phyloP scores from a whole-genome alignment of 2,888 invertebrate genomes.

The Eudasyphora cyanicolor region DNA sequence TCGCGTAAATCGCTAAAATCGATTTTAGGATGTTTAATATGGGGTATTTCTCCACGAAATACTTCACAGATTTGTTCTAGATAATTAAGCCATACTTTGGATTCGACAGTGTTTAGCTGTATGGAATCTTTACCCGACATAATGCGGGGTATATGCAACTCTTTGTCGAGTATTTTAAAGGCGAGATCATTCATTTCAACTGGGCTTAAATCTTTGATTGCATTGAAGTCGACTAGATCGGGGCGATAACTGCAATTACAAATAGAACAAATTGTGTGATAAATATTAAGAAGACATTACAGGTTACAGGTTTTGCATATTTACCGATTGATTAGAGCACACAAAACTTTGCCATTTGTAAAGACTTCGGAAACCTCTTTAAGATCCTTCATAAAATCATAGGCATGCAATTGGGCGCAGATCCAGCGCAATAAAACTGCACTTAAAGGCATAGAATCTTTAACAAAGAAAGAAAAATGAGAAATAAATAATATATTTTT shows the following conservation, averaged over 20 bases:
- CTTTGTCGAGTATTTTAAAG: constrained; percentile 92
- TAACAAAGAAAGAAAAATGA: neutral
- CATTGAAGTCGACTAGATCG: constrained; percentile 89
- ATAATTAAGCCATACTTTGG: constrained; percentile 85
- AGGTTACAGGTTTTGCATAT: neutral
- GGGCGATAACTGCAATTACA: constrained; percentile 89
- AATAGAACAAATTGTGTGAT: constrained; percentile 6
- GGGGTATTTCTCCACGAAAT: constrained; percentile 95
- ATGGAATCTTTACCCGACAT: constrained; percentile 88
- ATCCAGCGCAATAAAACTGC: constrained; percentile 79
- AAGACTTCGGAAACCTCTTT: constrained; percentile 79
- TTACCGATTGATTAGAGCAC: constrained; percentile 79
- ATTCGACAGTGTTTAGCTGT: constrained; percentile 75
- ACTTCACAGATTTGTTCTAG: constrained; percentile 93
- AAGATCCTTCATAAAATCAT: constrained; percentile 76
- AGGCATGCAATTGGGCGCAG: constrained; percentile 76
- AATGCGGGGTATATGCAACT: constrained; percentile 87
- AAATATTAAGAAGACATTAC: neutral
- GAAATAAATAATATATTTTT: neutral
- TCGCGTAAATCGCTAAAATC: constrained; percentile 80
- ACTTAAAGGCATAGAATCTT: constrained; percentile 77
- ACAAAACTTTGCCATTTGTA: constrained; percentile 78
- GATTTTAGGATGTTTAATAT: constrained; percentile 87
- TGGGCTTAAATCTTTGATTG: constrained; percentile 84
- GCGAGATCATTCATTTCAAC: constrained; percentile 89